phyloP scores from a whole-genome alignment of 2,888 invertebrate species.

The Scaptomyza caliginosa region DNA sequence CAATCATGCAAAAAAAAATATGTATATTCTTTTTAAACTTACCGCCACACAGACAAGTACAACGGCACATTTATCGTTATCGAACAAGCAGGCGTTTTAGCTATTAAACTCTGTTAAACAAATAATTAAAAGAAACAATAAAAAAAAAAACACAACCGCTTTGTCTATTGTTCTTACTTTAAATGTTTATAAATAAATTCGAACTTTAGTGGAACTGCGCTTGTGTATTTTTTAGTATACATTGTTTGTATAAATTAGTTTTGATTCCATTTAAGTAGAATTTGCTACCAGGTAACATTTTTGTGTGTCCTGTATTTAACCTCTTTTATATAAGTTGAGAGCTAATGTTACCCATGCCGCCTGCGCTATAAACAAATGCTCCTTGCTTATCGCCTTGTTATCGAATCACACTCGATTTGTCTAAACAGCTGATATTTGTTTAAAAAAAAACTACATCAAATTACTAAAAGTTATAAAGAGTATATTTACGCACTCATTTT shows the following conservation, averaged over 20 bases:
- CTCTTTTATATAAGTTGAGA: slow-evolving; percentile 19
- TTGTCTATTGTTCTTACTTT: background rate
- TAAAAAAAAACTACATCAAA: too few relatives aligned
- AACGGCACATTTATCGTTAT: slow-evolving; percentile 33
- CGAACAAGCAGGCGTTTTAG: slow-evolving; percentile 6
- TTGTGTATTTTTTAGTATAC: background rate
- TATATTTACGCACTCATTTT: background rate
- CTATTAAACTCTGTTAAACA: background rate
- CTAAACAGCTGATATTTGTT: background rate
- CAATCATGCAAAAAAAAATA: slow-evolving; percentile 40
- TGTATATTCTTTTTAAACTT: slow-evolving; percentile 40
- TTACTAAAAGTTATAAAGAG: background rate
- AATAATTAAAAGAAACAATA: background rate
- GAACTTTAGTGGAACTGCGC: background rate
- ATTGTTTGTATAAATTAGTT: background rate
- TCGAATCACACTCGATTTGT: slow-evolving; percentile 10
- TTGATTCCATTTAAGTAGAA: background rate
- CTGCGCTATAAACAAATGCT: slow-evolving; percentile 22
- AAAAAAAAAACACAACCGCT: too few relatives aligned
- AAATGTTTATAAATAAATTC: background rate
- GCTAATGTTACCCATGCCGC: slow-evolving; percentile 9
- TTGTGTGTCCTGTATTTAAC: slow-evolving; percentile 2
- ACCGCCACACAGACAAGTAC: slow-evolving; percentile 25
- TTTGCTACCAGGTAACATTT: too few relatives aligned
- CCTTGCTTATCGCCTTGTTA: slow-evolving; percentile 2